phyloP scores from a whole-genome alignment of 2,888 invertebrate species.

The Epistrophella euchroma region DNA sequence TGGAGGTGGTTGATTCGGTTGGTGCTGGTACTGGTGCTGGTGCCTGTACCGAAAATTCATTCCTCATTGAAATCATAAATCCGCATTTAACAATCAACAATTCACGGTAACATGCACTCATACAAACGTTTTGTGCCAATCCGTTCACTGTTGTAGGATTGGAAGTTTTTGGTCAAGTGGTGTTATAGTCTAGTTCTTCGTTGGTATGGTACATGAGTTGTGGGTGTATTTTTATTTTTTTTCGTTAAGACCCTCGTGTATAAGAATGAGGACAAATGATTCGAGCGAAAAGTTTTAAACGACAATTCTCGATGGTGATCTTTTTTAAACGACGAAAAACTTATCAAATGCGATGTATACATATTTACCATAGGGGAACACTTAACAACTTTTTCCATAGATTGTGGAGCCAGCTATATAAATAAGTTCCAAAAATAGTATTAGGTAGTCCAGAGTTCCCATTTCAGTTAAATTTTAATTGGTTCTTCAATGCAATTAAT shows the following conservation, averaged over 20 bases:
- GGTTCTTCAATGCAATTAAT: too few species aligned
- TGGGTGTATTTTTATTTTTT: slow-evolving; percentile 43
- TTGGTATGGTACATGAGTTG: background rate
- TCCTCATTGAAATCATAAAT: slow-evolving; percentile 77
- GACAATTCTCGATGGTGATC: slow-evolving; percentile 65
- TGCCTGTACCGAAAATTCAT: slow-evolving; percentile 53
- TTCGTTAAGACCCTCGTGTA: slow-evolving; percentile 14
- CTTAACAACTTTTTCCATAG: slow-evolving; percentile 1
- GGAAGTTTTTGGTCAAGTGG: slow-evolving; percentile 70
- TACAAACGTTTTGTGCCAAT: slow-evolving; percentile 48
- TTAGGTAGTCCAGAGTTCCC: background rate
- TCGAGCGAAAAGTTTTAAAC: slow-evolving; percentile 56
- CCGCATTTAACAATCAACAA: slow-evolving; percentile 78
- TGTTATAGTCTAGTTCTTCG: slow-evolving; percentile 29
- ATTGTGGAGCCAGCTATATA: too few species aligned
- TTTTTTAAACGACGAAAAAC: slow-evolving; percentile 63
- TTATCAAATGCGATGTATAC: slow-evolving; percentile 52
- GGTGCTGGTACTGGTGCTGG: background rate
- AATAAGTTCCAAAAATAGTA: background rate
- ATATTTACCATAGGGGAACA: background rate
- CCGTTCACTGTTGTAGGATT: slow-evolving; percentile 34
- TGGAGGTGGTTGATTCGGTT: background rate
- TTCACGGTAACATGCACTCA: slow-evolving; percentile 77
- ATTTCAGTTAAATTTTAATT: too few species aligned
- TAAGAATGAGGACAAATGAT: slow-evolving; percentile 44